phyloP scores from a whole-genome alignment of 2,888 invertebrate genomes.

The Deroplatys truncata region DNA sequence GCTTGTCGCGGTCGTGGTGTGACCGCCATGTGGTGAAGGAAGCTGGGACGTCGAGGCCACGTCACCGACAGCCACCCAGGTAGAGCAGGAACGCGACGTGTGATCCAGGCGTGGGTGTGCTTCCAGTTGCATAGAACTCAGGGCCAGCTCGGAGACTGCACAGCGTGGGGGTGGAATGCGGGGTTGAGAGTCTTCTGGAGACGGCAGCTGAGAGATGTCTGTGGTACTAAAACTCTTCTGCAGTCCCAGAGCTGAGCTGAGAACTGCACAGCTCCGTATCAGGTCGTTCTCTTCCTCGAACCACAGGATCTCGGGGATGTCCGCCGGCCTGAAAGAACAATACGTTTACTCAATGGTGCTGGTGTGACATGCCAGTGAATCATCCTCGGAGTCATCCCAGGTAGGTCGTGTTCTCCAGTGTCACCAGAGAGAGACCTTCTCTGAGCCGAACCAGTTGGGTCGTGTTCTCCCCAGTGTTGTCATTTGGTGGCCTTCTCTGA shows the following conservation, averaged over 20 bases:
- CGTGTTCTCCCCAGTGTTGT: too few species aligned
- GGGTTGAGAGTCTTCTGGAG: conserved; percentile 46
- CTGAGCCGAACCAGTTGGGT: too few species aligned
- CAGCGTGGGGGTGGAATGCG: conserved; percentile 38
- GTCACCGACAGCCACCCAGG: conserved; percentile 83
- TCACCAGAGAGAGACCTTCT: too few species aligned
- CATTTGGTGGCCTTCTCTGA: too few species aligned
- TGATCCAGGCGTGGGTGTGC: conserved; percentile 58
- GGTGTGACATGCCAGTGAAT: too few species aligned
- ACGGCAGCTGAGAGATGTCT: conserved; percentile 62
- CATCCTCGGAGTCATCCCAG: too few species aligned
- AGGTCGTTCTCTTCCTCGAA: conserved; percentile 74
- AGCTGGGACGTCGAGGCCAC: conserved; percentile 71
- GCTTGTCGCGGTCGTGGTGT: conserved; percentile 37
- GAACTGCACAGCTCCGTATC: conserved; percentile 73
- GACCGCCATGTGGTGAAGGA: conserved; percentile 75
- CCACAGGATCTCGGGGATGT: conserved; percentile 61
- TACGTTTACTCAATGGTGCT: too few species aligned
- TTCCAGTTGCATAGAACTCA: conserved; percentile 54
- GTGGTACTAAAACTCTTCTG: conserved; percentile 74
- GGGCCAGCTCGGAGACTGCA: conserved; percentile 55
- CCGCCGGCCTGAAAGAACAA: conserved; percentile 48
- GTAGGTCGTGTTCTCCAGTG: too few species aligned
- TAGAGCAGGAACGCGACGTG: conserved; percentile 71
- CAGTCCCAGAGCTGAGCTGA: conserved; percentile 75